Evolutionary conservation across 2,888 invertebrate species (phyloP).

Genomic region (Synanthedon andrenaeformis): DNA sequence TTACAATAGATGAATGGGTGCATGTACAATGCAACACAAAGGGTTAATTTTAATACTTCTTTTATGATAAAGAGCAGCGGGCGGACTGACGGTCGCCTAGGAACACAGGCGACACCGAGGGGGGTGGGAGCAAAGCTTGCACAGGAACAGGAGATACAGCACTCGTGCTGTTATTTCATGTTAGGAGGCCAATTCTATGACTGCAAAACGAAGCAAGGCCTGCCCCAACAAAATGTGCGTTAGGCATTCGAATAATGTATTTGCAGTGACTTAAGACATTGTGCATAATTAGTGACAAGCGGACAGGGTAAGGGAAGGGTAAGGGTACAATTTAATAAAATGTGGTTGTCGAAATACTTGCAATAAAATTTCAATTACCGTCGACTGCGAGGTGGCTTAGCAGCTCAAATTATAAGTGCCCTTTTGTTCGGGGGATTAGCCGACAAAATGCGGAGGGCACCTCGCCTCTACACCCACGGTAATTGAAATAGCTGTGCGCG

Average conservation of each 20-base stretch:
- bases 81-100: too few relatives aligned
- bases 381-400: slow-evolving; percentile 18
- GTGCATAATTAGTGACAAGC: neutral
- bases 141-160: too few relatives aligned
- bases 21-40: neutral
- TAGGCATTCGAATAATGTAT: too few relatives aligned
- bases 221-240: too few relatives aligned
- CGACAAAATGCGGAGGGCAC: slow-evolving; percentile 27
- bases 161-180: too few relatives aligned
- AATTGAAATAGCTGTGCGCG: slow-evolving; percentile 45
- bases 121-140: too few relatives aligned
- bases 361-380: slow-evolving; percentile 49
- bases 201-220: too few relatives aligned
- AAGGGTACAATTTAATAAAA: neutral
- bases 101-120: too few relatives aligned
- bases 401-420: slow-evolving; percentile 30
- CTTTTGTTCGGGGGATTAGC: slow-evolving; percentile 45
- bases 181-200: too few relatives aligned
- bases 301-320: neutral
- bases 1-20: neutral
- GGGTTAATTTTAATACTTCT: too few relatives aligned
- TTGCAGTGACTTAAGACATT: too few relatives aligned
- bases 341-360: slow-evolving; percentile 20
- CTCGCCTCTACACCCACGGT: slow-evolving; percentile 17
- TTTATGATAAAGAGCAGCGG: too few relatives aligned